Percentiles rank a stretch among this genome's conserved stretches.
Evolutionary conservation across 2,797 vertebrate species (phyloP).

Genomic region (Enoplosus armatus): DNA sequence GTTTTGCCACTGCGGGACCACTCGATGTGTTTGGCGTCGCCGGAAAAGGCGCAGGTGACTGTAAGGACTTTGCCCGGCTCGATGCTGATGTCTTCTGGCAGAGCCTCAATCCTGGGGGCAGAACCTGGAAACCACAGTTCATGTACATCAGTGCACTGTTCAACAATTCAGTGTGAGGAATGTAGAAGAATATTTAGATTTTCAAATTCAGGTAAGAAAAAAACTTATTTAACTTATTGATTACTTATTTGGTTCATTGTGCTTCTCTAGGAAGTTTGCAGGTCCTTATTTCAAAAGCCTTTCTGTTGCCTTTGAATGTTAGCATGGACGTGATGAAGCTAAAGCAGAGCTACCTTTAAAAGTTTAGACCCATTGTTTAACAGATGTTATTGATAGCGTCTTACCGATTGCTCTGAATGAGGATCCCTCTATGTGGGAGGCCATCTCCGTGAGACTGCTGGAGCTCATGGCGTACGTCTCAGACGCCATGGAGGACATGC

Average conservation of each 20-base stretch:
- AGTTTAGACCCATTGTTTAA: not conserved
- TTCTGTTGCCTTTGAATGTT: not conserved
- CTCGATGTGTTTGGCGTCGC: constrained; percentile 91
- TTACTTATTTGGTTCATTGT: not conserved
- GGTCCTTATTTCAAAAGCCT: not conserved
- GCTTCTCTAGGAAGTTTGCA: not conserved
- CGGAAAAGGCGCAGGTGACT: constrained; percentile 95
- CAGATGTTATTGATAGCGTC: not conserved
- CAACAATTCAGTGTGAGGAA: not conserved
- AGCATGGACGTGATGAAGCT: not conserved
- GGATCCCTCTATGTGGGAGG: constrained; percentile 91
- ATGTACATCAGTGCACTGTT: not conserved
- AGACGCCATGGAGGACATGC: constrained; percentile 94
- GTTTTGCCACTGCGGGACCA: constrained; percentile 89
- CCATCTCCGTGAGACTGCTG: constrained; percentile 91
- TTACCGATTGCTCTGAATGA: constrained; percentile 86
- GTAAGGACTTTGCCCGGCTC: constrained; percentile 97
- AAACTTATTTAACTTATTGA: too few species aligned
- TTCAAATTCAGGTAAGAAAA: not conserved
- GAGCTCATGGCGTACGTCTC: constrained; percentile 94
- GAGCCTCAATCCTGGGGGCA: constrained; percentile 96
- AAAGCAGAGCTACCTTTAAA: not conserved
- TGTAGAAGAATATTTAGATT: not conserved
- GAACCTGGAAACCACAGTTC: constrained; percentile 76
- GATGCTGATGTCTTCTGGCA: constrained; percentile 97